Evolutionary conservation across 2,797 vertebrate species (phyloP), one percentile per base, ranked within the genome.

Genomic region (Sebastes matsubarae): DNA sequence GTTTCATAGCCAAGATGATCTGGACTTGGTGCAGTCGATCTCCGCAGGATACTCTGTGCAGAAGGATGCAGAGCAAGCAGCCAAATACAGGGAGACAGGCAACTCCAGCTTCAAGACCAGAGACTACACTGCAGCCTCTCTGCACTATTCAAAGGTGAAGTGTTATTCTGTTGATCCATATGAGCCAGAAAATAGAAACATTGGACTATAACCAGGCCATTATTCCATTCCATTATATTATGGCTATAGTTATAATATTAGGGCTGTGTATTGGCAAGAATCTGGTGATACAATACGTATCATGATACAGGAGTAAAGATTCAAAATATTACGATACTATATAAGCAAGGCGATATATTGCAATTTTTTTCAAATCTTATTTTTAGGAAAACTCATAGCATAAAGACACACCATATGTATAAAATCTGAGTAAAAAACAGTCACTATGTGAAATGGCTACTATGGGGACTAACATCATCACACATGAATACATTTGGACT

Each of bases 111-210:
- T 98, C 89, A 96, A 92, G 76, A 66, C 32, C 29, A 95, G 92
- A 83, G 92, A 97, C 77, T 97, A 97, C 86, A 71, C 50, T 3
- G 79, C 88, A 32, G 97, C 97, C 1, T 83, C 92, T 13, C 81
- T 94, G 18, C 92, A 95, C 54, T 98, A 98, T 79, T 96, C 97
- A 38, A 95, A 96, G 97, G 97, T 98, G 82, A 84, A 16, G 18
- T 14, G 2, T 16, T 14, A 13, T 25, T 29, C 1, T 8, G 3
- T n/a, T 24, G 12, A 16, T 68, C 29, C 25, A 10, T 16, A 18
- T 46, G 18, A 66, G 34, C 34, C 8, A 29, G 20, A 20, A 32
- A 68, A 68, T 6, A 57, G 5, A 25, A 46, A 11, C 16, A 11
- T 3, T 54, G 11, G 20, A 18, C 6, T n/a, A 8, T 27, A 8